These are phyloP conservation scores for Tupaia chinensis DNA, from an alignment of 2,113 vertebrate species.

Conservation along the genomic window DNA sequence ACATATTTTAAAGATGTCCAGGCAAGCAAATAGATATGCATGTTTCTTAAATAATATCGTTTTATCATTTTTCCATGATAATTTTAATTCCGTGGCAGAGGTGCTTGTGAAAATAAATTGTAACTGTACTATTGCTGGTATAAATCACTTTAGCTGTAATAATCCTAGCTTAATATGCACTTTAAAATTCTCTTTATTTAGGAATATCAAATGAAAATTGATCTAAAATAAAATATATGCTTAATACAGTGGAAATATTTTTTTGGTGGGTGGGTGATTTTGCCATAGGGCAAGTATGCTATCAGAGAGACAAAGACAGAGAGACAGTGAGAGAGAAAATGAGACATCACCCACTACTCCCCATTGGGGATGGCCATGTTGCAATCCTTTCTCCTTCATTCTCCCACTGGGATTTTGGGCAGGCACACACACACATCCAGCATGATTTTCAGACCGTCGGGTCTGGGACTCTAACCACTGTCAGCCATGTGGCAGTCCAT, in stretches of 20 bases:
- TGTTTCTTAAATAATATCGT: background rate
- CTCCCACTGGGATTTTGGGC: too few species aligned
- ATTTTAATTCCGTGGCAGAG: background rate
- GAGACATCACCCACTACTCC: too few species aligned
- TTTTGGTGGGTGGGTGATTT: too few species aligned
- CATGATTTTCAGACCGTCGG: too few species aligned
- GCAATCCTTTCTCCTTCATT: too few species aligned
- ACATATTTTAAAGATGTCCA: background rate
- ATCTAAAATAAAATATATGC: constrained; percentile 15
- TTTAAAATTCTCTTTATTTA: constrained; percentile 59
- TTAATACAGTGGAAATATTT: constrained; percentile 1
- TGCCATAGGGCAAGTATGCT: too few species aligned
- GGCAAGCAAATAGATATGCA: background rate
- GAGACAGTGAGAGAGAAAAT: too few species aligned
- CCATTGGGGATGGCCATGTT: too few species aligned
- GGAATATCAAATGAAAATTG: background rate
- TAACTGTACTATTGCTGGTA: background rate
- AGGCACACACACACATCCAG: too few species aligned
- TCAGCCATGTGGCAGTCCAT: too few species aligned
- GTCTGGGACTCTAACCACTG: too few species aligned
- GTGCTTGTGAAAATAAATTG: background rate
- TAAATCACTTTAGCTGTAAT: background rate
- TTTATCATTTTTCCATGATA: constrained; percentile 8
- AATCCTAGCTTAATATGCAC: background rate
- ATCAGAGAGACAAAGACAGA: too few species aligned